Base-by-base conservation (phyloP, 2,888 invertebrate species). In the Oeneis ivallda region DNA sequence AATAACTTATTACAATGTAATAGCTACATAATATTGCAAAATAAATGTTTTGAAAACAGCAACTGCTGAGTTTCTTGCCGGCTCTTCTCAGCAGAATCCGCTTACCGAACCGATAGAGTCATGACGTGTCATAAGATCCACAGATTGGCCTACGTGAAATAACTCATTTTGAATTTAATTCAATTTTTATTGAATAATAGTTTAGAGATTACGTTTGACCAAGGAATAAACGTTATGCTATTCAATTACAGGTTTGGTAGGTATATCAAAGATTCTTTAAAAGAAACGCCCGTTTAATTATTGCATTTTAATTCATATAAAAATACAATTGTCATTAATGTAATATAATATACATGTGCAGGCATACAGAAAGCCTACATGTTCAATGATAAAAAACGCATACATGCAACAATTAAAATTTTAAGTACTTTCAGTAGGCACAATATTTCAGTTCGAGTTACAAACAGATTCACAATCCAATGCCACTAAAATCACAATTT, bases 301-400 rank as follows among this genome's bases (percentile, higher is more conserved):
- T 77, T 79, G 80, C 81, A 80, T 83, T 87, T 85, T 89, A 87
- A 87, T 89, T 84, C 79, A 87, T 90, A 90, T 87, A 90, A 90
- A 90, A 90, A 89, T 90, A 89, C 89, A 87, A 85, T 87, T 83
- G 84, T 87, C 79, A 82, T 85, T 26, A 26, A 26, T 79, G 84
- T 82, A 15, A 49, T 9, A 19, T 19, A 86, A 83, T 85, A 89
- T 84, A 87, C 85, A 89, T 87, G 82, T 80, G 77, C 73, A 82
- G 85, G 84, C 85, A 77, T 85, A 84, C 82, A 37, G 72, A 72
- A 72, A 83, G 26, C 79, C 76, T 80, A 76, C 80, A 77, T 78
- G 71, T 73, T 77, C 78, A 57, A 65, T 77, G 77, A 77, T 82
- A 78, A 80, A 78, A 82, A 82, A 82, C 41, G 76, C 82, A 84